Evolutionary conservation across 2,888 invertebrate species (phyloP).

Genomic region (Aphidius colemani): DNA sequence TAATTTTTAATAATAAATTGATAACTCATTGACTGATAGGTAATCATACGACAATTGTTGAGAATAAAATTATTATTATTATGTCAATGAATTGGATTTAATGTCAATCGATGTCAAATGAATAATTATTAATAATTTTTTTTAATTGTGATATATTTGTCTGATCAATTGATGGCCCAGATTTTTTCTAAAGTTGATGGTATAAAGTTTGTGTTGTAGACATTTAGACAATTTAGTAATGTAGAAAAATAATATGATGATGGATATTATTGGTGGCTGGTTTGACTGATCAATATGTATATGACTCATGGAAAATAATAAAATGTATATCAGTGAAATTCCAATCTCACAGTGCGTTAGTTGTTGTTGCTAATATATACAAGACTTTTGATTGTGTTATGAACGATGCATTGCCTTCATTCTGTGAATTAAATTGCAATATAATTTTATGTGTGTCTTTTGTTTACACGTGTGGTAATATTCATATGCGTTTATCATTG

Average conservation of each 20-base stretch:
- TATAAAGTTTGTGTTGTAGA: not conserved
- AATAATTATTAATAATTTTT: conserved; percentile 56
- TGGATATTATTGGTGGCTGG: not conserved
- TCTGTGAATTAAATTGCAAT: too few relatives aligned
- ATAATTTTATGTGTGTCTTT: too few relatives aligned
- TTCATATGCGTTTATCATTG: too few relatives aligned
- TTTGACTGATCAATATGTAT: conserved; percentile 13
- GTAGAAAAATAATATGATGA: not conserved
- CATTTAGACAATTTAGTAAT: not conserved
- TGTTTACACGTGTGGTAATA: too few relatives aligned
- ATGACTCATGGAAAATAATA: conserved; percentile 33
- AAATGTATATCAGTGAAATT: conserved; percentile 29
- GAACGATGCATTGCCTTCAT: too few relatives aligned
- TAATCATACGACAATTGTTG: conserved; percentile 53
- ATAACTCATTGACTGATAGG: conserved; percentile 49
- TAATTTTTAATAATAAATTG: conserved; percentile 40
- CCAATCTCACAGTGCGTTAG: conserved; percentile 9
- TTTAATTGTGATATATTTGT: conserved; percentile 36
- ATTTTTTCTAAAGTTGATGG: conserved; percentile 27
- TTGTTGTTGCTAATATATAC: too few relatives aligned
- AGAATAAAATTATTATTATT: conserved; percentile 56
- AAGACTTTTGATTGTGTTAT: too few relatives aligned
- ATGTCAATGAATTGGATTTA: conserved; percentile 56
- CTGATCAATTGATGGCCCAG: conserved; percentile 31
- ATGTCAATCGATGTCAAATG: conserved; percentile 58